Evolutionary conservation across 2,797 vertebrate species (phyloP).

Genomic region (Fistularia commersonii): DNA sequence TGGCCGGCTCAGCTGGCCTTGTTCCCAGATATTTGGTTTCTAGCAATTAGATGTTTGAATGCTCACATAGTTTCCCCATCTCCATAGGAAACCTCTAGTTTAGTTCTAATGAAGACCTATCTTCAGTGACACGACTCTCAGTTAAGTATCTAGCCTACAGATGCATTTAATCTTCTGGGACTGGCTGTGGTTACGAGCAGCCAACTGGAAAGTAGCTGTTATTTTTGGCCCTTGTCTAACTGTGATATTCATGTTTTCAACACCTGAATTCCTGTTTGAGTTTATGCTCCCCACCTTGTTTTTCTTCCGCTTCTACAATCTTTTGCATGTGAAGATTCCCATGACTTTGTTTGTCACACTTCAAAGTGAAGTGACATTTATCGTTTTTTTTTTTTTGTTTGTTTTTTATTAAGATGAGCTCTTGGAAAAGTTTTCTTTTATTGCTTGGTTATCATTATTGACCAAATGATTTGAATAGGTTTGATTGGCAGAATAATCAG

Average conservation of each 20-base stretch:
- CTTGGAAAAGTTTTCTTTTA: no score
- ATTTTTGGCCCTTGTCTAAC: slow-evolving; percentile 50
- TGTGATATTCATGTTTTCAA: slow-evolving; percentile 48
- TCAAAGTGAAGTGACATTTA: no score
- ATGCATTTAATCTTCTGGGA: slow-evolving; percentile 54
- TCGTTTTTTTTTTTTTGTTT: no score
- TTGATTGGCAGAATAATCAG: no score
- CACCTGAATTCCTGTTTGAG: slow-evolving; percentile 28
- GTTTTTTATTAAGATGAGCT: no score
- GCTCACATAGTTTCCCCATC: slow-evolving; percentile 44
- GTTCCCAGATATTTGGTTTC: slow-evolving; percentile 67
- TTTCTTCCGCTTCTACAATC: no score
- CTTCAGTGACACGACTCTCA: slow-evolving; percentile 45
- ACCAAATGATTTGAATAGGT: no score
- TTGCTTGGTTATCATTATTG: no score
- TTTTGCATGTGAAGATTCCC: no score
- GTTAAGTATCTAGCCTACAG: slow-evolving; percentile 49
- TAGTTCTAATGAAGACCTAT: slow-evolving; percentile 60
- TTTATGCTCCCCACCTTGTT: no score
- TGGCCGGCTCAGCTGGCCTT: slow-evolving; percentile 66
- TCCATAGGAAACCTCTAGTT: slow-evolving; percentile 51
- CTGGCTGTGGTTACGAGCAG: slow-evolving; percentile 56
- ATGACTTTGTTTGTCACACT: no score
- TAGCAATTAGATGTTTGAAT: slow-evolving; percentile 66
- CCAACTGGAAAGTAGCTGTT: slow-evolving; percentile 58